phyloP scores from a whole-genome alignment of 2,888 invertebrate genomes.

The Ariolimax columbianus region DNA sequence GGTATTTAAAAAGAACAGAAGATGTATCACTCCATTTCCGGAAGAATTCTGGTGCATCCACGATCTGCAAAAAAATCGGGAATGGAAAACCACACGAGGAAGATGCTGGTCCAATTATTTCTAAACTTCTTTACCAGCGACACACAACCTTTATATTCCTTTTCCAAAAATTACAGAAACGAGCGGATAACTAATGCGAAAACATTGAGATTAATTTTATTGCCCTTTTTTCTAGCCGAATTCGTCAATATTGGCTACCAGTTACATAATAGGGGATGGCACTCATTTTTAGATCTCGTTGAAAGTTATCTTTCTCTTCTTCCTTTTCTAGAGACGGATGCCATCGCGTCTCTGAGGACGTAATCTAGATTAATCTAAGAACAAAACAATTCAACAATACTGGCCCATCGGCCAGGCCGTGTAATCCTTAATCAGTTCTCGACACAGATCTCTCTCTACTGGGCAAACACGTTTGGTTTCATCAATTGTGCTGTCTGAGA shows the following conservation, averaged over 20 bases:
- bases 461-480: background rate
- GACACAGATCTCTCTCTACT: background rate
- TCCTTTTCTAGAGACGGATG: background rate
- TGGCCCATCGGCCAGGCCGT: background rate
- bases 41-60: background rate
- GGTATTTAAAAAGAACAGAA: background rate
- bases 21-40: background rate
- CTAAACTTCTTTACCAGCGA: background rate
- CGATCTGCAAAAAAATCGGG: background rate
- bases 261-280: background rate
- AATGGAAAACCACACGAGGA: background rate
- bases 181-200: background rate
- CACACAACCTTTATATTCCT: background rate
- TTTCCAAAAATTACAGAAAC: background rate
- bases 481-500: background rate
- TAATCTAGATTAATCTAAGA: constrained; percentile 42
- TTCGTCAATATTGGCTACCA: constrained; percentile 28
- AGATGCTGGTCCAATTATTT: background rate
- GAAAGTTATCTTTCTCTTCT: background rate
- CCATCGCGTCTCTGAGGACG: background rate
- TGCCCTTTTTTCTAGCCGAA: background rate
- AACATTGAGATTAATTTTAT: constrained; percentile 29
- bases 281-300: background rate
- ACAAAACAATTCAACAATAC: constrained; percentile 31
- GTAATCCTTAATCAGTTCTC: background rate